These are phyloP conservation scores for Hylomyscus alleni DNA, from an alignment of 2,797 vertebrate genomes.

Conservation along the genomic window DNA sequence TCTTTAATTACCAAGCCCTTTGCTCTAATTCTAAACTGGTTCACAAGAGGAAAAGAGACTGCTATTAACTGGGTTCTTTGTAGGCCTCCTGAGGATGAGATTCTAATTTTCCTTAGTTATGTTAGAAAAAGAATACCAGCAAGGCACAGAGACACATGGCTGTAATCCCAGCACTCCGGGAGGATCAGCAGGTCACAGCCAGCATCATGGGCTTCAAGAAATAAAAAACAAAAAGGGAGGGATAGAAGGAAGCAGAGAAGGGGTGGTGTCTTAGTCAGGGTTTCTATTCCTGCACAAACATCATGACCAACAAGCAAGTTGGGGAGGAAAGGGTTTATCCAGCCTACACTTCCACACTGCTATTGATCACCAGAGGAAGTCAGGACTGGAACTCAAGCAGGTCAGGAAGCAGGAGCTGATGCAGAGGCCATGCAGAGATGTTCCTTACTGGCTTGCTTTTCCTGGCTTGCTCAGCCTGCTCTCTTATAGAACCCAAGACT, in stretches of 20 bases:
- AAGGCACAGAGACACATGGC: neutral
- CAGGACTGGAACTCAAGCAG: no score
- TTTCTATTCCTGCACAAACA: no score
- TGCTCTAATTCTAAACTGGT: neutral
- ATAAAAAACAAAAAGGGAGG: neutral
- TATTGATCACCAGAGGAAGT: no score
- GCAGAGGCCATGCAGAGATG: no score
- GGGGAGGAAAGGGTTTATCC: no score
- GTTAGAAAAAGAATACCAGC: neutral
- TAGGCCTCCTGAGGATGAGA: neutral
- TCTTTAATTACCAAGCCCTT: neutral
- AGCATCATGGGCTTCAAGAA: neutral
- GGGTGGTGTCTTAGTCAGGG: no score
- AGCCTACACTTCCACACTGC: no score
- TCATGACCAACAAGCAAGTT: no score
- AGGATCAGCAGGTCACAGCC: neutral
- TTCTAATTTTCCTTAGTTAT: neutral
- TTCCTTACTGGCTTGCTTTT: no score
- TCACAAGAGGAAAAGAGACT: neutral
- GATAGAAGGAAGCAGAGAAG: neutral
- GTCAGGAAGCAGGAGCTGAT: no score
- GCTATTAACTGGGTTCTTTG: neutral
- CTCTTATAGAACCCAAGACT: no score
- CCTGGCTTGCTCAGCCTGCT: no score
- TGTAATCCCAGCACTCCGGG: neutral